A percentile compares a stretch with the other conserved stretches of the same genome.
These are phyloP conservation scores for Typhlichthys subterraneus DNA, from an alignment of 2,797 vertebrate genomes.

Conservation along the genomic window DNA sequence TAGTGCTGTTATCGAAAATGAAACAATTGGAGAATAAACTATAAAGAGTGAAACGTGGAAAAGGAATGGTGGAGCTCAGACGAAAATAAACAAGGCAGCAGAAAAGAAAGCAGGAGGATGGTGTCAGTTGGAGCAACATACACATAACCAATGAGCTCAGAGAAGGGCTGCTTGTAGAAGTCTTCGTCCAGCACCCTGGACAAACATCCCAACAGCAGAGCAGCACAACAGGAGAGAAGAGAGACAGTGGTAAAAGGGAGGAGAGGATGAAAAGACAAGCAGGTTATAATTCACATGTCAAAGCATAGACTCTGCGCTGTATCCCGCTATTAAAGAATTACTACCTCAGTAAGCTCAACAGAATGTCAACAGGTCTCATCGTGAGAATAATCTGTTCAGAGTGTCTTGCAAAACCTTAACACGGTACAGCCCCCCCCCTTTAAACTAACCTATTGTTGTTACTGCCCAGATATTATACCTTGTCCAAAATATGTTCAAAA, in stretches of 20 bases:
- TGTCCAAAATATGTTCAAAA: not conserved
- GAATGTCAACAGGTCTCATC: not conserved
- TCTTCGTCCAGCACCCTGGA: conserved; percentile 99
- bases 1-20: not conserved
- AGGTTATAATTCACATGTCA: conserved; percentile 45
- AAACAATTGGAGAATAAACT: not conserved
- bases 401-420: too few species aligned
- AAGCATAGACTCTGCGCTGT: not conserved
- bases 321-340: conserved; percentile 8
- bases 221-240: conserved; percentile 87
- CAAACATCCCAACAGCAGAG: conserved; percentile 84
- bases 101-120: conserved; percentile 41
- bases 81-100: conserved; percentile 19
- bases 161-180: conserved; percentile 99
- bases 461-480: too few species aligned
- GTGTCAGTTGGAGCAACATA: conserved; percentile 97
- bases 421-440: too few species aligned
- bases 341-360: not conserved
- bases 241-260: conserved; percentile 83
- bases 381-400: not conserved
- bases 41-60: not conserved
- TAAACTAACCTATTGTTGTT: too few species aligned
- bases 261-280: conserved; percentile 70
- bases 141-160: conserved; percentile 99
- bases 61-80: conserved; percentile 1